Evolutionary conservation across 1,140 invertebrate genomes (phyloP).

Genomic region (Bombus consobrinus): DNA sequence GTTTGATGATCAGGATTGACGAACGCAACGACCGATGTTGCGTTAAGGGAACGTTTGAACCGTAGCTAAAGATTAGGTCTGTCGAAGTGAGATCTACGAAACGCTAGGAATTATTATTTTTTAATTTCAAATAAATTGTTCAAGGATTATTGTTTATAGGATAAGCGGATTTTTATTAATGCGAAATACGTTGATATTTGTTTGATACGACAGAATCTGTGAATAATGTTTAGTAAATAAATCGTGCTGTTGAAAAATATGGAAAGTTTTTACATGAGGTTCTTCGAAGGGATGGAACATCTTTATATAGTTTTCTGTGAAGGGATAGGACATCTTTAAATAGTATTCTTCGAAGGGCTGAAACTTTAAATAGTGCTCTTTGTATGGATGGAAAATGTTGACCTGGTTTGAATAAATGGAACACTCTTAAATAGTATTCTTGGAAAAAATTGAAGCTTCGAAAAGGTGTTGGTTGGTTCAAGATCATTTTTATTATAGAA

Average conservation of each 20-base stretch:
- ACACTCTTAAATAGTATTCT: not conserved
- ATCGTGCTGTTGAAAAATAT: not conserved
- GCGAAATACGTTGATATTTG: too few species aligned
- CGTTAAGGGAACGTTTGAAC: too few species aligned
- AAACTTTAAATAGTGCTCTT: not conserved
- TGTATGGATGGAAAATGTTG: not conserved
- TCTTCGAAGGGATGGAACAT: not conserved
- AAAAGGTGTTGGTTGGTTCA: not conserved
- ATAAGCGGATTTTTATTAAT: too few species aligned
- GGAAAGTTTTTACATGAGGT: fast-evolving
- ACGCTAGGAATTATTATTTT: too few species aligned
- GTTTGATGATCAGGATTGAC: too few species aligned
- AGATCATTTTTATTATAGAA: not conserved
- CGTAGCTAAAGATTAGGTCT: too few species aligned
- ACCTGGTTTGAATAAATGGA: not conserved
- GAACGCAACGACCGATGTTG: too few species aligned
- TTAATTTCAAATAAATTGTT: too few species aligned
- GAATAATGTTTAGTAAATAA: not conserved
- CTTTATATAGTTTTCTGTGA: not conserved
- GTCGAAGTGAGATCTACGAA: too few species aligned
- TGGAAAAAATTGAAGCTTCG: not conserved
- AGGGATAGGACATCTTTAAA: not conserved
- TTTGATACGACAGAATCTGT: too few species aligned
- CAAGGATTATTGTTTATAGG: too few species aligned
- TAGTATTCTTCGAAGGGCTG: slow-evolving; percentile 8